Evolutionary conservation across 1,140 invertebrate genomes (phyloP).

Genomic region (Hypothenemus hampei): DNA sequence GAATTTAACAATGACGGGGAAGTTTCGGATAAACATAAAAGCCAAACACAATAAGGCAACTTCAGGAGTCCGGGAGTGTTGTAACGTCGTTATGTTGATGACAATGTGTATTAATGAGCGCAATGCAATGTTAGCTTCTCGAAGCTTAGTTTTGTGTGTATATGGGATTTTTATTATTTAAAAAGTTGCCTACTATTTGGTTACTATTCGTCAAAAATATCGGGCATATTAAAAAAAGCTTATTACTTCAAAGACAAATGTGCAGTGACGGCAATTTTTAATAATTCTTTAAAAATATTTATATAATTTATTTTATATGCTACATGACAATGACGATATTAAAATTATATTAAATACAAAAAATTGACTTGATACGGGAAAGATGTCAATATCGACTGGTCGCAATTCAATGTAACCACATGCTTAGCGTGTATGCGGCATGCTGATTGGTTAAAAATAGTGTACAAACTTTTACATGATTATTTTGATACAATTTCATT

Average conservation of each 20-base stretch:
- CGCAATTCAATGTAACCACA: too few relatives aligned
- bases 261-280: too few relatives aligned
- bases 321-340: too few relatives aligned
- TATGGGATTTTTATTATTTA: not conserved
- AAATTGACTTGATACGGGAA: too few relatives aligned
- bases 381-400: too few relatives aligned
- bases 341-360: too few relatives aligned
- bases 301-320: too few relatives aligned
- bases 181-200: not conserved
- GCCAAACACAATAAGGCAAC: not conserved
- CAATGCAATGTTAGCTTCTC: slow-evolving; percentile 7
- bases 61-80: not conserved
- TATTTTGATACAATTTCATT: too few relatives aligned
- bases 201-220: not conserved
- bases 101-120: slow-evolving; percentile 4
- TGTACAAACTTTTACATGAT: too few relatives aligned
- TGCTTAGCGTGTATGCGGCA: too few relatives aligned
- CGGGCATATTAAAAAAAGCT: not conserved
- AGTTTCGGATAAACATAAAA: slow-evolving; percentile 1
- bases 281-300: too few relatives aligned
- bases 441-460: too few relatives aligned
- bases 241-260: not conserved
- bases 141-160: not conserved
- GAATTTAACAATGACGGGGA: not conserved
- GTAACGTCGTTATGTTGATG: not conserved